Percentiles rank a stretch among this genome's conserved stretches.
Conservation (phyloP, 2,113 vertebrate genomes). For the Gavialis gangeticus region DNA sequence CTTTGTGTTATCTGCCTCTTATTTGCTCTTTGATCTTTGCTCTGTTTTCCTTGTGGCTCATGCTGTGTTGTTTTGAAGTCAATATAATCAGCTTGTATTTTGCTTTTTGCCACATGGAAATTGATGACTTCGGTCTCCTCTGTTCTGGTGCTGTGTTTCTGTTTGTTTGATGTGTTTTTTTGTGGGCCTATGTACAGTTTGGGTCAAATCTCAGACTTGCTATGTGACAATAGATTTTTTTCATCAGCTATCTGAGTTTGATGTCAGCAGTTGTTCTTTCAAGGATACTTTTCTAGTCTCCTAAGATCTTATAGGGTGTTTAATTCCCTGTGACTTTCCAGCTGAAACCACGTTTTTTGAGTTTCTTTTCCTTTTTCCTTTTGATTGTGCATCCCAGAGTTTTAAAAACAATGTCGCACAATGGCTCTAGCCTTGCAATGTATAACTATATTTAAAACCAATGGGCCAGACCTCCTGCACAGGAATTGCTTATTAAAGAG, state of each 20-base stretch:
- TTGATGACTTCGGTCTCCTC: neutral
- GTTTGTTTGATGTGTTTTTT: neutral
- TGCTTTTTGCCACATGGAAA: neutral
- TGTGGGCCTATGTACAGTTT: neutral
- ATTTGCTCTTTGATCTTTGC: conserved; percentile 43
- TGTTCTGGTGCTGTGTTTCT: neutral
- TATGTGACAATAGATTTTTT: neutral
- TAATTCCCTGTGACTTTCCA: neutral
- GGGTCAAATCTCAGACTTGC: neutral
- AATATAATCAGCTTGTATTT: conserved; percentile 29
- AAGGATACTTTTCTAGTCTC: neutral
- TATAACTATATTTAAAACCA: neutral
- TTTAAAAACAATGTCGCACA: neutral
- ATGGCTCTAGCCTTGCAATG: neutral
- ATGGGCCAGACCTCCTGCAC: neutral
- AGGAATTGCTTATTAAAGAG: neutral
- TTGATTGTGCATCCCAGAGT: neutral
- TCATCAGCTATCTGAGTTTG: neutral
- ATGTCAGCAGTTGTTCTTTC: neutral
- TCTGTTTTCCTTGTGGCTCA: conserved; percentile 8
- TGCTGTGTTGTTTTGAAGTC: neutral
- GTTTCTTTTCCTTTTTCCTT: neutral
- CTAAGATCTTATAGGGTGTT: accelerated
- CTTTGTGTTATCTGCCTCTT: conserved; percentile 40
- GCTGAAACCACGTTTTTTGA: neutral